Percentiles rank a stretch among this genome's conserved stretches.
Conservation (phyloP, 2,888 invertebrate genomes). For the Torymus texanus region DNA sequence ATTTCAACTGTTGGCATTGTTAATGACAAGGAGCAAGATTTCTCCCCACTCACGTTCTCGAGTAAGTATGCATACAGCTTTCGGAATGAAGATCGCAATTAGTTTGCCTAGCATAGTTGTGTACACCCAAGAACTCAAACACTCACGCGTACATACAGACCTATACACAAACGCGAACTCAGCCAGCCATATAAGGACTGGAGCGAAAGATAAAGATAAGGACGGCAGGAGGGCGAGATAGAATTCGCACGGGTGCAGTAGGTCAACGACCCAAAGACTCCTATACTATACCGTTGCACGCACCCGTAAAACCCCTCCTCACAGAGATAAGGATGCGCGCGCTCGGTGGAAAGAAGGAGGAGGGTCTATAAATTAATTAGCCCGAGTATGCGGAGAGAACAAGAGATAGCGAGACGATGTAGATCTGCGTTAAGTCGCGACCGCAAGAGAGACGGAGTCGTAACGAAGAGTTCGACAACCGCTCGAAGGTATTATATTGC, state of each 20-base stretch:
- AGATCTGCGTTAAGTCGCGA: no score
- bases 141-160: no score
- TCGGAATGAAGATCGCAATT: background rate
- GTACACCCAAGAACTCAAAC: no score
- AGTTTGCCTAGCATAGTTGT: background rate
- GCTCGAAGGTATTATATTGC: no score
- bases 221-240: conserved; percentile 3
- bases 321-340: conserved; percentile 3
- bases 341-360: no score
- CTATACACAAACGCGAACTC: no score
- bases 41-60: background rate
- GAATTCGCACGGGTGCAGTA: conserved; percentile 9
- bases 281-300: background rate
- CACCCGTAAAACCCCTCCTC: conserved; percentile 7
- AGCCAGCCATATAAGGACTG: background rate
- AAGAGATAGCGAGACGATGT: no score
- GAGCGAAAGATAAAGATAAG: background rate
- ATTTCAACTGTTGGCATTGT: no score
- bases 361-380: conserved; percentile 45
- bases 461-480: no score
- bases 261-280: conserved; percentile 30
- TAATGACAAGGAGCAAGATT: no score
- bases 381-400: background rate
- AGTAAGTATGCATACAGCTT: background rate
- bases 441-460: no score